Base-by-base conservation (phyloP, 2,797 vertebrate species). In the Coregonus ussuriensis region DNA sequence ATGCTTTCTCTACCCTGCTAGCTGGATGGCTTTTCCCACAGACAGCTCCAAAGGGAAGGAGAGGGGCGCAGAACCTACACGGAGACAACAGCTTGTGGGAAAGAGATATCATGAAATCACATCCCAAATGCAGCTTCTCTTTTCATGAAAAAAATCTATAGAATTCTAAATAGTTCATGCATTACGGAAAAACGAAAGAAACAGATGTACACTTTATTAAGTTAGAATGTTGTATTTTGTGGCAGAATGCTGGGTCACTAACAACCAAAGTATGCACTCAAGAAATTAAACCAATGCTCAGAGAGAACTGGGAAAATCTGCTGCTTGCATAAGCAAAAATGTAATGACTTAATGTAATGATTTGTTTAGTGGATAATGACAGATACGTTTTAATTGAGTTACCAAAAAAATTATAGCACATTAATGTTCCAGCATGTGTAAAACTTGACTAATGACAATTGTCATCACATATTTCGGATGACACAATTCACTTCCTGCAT, bases 21-120 rank as follows among this genome's bases (percentile, higher is more conserved):
- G 18, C 56, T 62, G 0, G 6, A 88, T 87, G 82, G 71, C 77
- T 93, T 92, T 93, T 93, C 94, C 93, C 94, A 94, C 91, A 92
- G 82, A 41, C 33, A 31, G 53, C 14, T 33, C 51, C 51, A 53
- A 52, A 84, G 74, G 88, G 72, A 31, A 70, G 72, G 82, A 82
- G 84, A 88, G 76, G 83, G 83, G 76, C 82, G 84, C 83, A 82
- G 89, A 85, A 82, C 72, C 82, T 80, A 82, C 76, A 85, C 84
- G 83, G 35, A 84, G 77, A 74, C 84, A 77, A 74, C 86, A 88
- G 83, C 92, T 92, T 91, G 89, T 89, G 81, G 89, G 90, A 88
- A 90, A 77, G 56, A 75, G 75, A 88, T 84, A 82, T 89, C 86
- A 89, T 86, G 86, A 80, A 90, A 87, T 89, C 91, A 88, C 77